Evolutionary conservation across 2,888 invertebrate species (phyloP), one percentile per base, ranked within the genome.

Genomic region (Drosophila demipolita): DNA sequence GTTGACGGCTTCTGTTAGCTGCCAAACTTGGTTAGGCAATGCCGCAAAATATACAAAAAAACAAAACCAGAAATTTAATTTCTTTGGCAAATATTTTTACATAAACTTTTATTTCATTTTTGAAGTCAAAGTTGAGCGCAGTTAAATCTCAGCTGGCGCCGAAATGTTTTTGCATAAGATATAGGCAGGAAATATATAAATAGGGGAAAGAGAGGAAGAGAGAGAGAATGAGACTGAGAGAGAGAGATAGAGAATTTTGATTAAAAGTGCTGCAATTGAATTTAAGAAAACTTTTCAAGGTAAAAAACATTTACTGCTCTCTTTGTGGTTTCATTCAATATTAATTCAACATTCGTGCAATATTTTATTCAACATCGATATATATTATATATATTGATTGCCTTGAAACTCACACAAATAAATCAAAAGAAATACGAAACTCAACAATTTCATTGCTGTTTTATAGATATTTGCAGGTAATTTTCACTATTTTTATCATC

Each of bases 101-200:
- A 74, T 65, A 62, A 82, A 73, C 52, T 83, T 73, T 73, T 59
- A 68, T 66, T 73, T 62, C 54, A 73, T 66, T 75, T 45, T 73
- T 48, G 26, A 61, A 78, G 62, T 67, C 57, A 73, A 71, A 75
- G 70, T 66, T 75, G 52, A 35, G 35, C 29, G 12, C 45, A 62
- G 59, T 58, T 64, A 54, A 65, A 74, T 59, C 48, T 49, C 48
- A 15, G 49, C 57, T 60, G 63, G 11, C 23, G 55, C 36, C 48
- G 32, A 53, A 65, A 36, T 52, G 23, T 48, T 15, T 40, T 20
- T 20, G 17, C 26, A 59, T 23, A 35, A 53, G 17, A 23, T 23
- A 8, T 15, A 45, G 23, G 8, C 26, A 15, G 8, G 8, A 45
- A 45, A 8, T 23, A 23, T 45, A 15, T 15, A 23, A 23, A 23